A percentile compares a stretch with the other conserved stretches of the same genome.
Evolutionary conservation across 2,888 invertebrate genomes (phyloP).

Genomic region (Mimas tiliae): DNA sequence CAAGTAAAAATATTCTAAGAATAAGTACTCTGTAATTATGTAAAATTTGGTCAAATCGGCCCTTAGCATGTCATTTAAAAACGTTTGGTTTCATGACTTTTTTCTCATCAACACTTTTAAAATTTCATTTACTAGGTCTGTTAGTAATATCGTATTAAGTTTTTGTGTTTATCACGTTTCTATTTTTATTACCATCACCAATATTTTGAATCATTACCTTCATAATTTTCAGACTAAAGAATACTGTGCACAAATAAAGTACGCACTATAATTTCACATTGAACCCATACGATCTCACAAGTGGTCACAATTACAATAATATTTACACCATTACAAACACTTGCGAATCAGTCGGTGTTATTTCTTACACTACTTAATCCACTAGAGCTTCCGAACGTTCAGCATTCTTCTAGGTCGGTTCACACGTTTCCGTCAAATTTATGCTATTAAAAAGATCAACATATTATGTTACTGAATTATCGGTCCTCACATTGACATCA

Average conservation of each 20-base stretch:
- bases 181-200: not conserved
- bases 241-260: not conserved
- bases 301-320: conserved; percentile 70
- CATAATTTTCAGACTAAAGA: not conserved
- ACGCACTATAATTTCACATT: conserved; percentile 35
- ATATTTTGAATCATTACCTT: not conserved
- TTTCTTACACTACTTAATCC: conserved; percentile 42
- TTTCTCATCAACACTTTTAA: not conserved
- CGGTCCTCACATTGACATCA: not conserved
- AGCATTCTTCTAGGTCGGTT: conserved; percentile 17
- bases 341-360: conserved; percentile 77
- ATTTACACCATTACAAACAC: conserved; percentile 80
- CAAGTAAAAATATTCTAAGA: too few relatives aligned
- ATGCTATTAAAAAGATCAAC: not conserved
- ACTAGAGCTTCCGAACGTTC: conserved; percentile 32
- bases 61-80: not conserved
- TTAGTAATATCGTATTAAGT: not conserved
- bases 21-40: too few relatives aligned
- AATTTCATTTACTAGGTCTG: not conserved
- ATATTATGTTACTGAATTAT: not conserved
- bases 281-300: conserved; percentile 68
- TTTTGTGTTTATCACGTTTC: not conserved
- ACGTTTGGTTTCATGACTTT: too few relatives aligned
- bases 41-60: too few relatives aligned
- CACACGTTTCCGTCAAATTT: conserved; percentile 19